These are phyloP conservation scores for Chiloscyllium plagiosum DNA, from an alignment of 2,113 vertebrate genomes.

Conservation along the genomic window DNA sequence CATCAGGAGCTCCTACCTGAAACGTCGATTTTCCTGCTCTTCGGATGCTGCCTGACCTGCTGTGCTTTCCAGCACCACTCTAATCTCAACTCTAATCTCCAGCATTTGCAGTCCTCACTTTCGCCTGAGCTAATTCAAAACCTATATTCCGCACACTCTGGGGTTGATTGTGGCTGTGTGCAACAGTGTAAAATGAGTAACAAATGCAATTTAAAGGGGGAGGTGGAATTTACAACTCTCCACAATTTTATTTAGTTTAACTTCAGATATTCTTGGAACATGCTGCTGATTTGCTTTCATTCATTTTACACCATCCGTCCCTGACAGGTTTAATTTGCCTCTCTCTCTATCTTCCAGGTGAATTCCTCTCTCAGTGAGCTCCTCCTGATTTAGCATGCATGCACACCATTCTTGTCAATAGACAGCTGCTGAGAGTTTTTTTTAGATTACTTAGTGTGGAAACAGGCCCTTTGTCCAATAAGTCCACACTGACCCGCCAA, in stretches of 20 bases:
- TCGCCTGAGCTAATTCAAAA: neutral
- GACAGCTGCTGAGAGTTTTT: neutral
- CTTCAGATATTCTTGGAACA: neutral
- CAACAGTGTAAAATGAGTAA: neutral
- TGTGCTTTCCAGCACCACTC: too few relatives aligned
- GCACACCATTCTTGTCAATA: neutral
- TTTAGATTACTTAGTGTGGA: too few relatives aligned
- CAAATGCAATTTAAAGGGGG: neutral
- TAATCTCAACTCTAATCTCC: too few relatives aligned
- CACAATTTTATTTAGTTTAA: neutral
- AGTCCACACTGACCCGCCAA: too few relatives aligned
- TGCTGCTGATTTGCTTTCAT: neutral
- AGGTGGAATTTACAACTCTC: neutral
- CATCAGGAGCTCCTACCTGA: too few relatives aligned
- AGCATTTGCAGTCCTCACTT: too few relatives aligned
- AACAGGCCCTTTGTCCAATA: too few relatives aligned
- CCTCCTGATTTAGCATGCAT: neutral
- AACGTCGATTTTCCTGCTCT: too few relatives aligned
- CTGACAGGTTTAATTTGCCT: neutral
- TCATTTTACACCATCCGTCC: neutral
- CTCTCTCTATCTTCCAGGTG: neutral
- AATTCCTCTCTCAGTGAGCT: neutral
- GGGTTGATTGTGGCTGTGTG: neutral
- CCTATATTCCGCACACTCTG: neutral
- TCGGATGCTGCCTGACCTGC: too few relatives aligned